Evolutionary conservation across 2,113 vertebrate genomes (phyloP).

Genomic region (Galemys pyrenaicus): DNA sequence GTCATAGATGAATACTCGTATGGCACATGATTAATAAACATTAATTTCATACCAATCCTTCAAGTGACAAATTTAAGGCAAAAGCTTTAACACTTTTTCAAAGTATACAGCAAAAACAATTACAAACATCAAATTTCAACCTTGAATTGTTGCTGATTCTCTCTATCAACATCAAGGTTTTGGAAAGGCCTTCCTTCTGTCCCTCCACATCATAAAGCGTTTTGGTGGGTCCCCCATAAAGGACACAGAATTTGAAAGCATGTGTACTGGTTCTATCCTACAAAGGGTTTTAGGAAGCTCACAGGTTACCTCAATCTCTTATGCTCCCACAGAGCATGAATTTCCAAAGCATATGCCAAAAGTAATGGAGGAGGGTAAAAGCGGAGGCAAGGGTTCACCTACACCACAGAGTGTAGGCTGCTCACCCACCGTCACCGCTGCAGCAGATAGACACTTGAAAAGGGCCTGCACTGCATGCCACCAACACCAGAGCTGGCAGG

Average conservation of each 20-base stretch:
- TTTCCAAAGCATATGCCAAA: not conserved
- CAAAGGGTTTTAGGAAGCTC: not conserved
- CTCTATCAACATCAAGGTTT: not conserved
- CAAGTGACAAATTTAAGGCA: not conserved
- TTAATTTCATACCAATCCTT: not conserved
- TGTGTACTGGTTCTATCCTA: not conserved
- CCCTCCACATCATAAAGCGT: not conserved
- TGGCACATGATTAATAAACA: not conserved
- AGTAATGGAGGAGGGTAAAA: not conserved
- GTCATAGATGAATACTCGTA: rapidly evolving
- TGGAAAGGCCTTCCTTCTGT: not conserved
- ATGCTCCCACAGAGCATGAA: not conserved
- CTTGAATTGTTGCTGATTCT: not conserved
- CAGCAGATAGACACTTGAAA: not conserved
- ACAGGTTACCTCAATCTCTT: not conserved
- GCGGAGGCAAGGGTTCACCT: not conserved
- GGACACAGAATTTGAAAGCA: not conserved
- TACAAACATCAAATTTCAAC: not conserved
- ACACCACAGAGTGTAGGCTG: not conserved
- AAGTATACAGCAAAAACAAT: not conserved
- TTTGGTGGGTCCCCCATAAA: not conserved
- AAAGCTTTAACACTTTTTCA: not conserved
- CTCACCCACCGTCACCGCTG: not conserved
- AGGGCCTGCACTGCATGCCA: not conserved
- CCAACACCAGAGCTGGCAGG: not conserved